A percentile compares a stretch with the other conserved stretches of the same genome.
Evolutionary conservation across 2,113 vertebrate genomes (phyloP).

Genomic region (Ceratotherium simum): DNA sequence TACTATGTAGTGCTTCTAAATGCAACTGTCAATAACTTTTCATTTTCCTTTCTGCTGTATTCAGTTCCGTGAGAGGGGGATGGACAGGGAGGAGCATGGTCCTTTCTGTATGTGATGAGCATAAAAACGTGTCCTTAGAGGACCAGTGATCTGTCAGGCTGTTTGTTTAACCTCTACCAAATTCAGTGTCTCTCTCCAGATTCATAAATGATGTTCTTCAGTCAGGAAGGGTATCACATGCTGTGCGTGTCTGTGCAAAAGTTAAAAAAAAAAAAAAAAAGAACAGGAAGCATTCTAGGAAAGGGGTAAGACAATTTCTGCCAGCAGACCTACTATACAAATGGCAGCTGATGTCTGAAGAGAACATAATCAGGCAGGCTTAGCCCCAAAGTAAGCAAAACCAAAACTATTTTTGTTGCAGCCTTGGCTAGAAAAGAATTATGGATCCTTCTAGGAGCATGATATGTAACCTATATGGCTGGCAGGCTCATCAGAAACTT

Average conservation of each 20-base stretch:
- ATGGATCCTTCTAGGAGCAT: not conserved
- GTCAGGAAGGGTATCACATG: not conserved
- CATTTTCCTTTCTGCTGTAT: not conserved
- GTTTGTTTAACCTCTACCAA: not conserved
- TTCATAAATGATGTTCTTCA: conserved; percentile 32
- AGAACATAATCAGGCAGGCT: conserved; percentile 57
- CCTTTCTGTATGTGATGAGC: not conserved
- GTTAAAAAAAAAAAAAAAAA: not conserved
- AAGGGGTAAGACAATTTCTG: conserved; percentile 58
- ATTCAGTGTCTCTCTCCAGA: not conserved
- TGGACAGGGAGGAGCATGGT: accelerated
- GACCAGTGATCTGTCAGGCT: not conserved
- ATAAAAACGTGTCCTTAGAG: not conserved
- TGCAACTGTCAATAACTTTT: not conserved
- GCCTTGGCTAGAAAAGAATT: conserved; percentile 69
- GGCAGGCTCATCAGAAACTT: conserved; percentile 25
- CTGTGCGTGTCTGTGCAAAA: not conserved
- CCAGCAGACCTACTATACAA: conserved; percentile 24
- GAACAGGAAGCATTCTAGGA: conserved; percentile 47
- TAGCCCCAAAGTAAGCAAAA: conserved; percentile 12
- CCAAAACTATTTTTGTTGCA: not conserved
- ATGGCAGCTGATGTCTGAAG: conserved; percentile 53
- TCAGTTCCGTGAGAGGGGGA: not conserved
- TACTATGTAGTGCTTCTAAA: not conserved
- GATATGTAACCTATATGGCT: not conserved